Evolutionary conservation across 2,797 vertebrate species (phyloP), one percentile per base, ranked within the genome.

Genomic region (Mallotus villosus): DNA sequence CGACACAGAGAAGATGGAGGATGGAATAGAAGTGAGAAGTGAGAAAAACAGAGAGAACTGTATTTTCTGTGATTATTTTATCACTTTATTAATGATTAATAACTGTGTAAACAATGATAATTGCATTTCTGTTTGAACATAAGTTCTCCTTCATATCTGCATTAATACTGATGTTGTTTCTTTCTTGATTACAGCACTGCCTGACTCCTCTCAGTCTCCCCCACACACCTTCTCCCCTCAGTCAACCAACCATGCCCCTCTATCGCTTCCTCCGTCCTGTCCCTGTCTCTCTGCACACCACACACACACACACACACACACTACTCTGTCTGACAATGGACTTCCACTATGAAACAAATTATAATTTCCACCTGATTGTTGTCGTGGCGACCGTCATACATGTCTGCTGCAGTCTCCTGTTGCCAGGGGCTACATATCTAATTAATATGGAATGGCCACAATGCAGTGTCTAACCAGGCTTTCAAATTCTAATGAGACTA

Each of bases 371-470:
- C 76, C 68, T 80, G 73, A 85, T 74, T 85, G 77, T 85, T 80
- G 76, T 72, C 68, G 57, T 71, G 37, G 68, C 76, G 79, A 67
- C 73, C 17, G 29, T 68, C 65, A 16, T 57, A 66, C 32, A 60
- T 78, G 74, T 79, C 81, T 75, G 74, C 34, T 70, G 76, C 73
- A 76, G 85, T 83, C 68, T 77, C 41, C 46, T 24, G 27, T 78
- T 78, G 76, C 82, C 82, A 78, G 67, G 66, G 80, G 86, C 79
- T 73, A 86, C 73, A 79, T 79, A 82, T 83, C 81, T 86, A 89
- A 92, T 91, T 90, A 90, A 88, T 82, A 89, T 86, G 61, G 81
- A 84, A 80, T 84, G 86, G 79, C 73, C 85, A 41, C 74, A 79
- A 82, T 81, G 71, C 80, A 82, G 81, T 1, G 71, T 61, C 76